phyloP scores from a whole-genome alignment of 2,797 vertebrate species.

The Hippopotamyrus pictus region DNA sequence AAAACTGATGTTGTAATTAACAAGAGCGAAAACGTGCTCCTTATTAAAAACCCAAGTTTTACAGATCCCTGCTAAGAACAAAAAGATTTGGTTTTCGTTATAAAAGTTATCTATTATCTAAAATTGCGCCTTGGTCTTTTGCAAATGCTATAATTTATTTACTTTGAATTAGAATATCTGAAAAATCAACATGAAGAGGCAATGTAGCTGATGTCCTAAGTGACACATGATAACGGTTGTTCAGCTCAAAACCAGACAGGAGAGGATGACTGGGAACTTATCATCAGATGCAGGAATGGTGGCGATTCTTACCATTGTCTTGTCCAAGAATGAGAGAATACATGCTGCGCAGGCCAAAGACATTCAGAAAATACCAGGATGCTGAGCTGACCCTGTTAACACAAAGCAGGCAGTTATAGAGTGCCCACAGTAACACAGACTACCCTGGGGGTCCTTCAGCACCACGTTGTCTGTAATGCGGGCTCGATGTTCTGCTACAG shows the following conservation, averaged over 20 bases:
- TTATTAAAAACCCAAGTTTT: not conserved
- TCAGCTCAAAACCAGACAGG: not conserved
- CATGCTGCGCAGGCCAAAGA: conserved; percentile 98
- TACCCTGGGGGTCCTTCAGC: not conserved
- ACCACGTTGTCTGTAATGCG: not conserved
- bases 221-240: not conserved
- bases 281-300: not conserved
- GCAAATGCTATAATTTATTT: not conserved
- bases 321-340: conserved; percentile 96
- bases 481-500: not conserved
- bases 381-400: conserved; percentile 91
- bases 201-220: not conserved
- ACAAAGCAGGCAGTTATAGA: conserved; percentile 15
- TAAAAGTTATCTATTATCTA: not conserved
- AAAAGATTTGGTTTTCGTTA: not conserved
- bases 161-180: not conserved
- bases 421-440: not conserved
- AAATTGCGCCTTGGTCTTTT: not conserved
- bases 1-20: not conserved
- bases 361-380: conserved; percentile 98
- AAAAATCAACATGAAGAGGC: not conserved
- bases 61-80: not conserved
- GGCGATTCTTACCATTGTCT: conserved; percentile 81
- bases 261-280: not conserved
- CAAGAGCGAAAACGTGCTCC: not conserved